Percentiles rank a stretch among this genome's conserved stretches.
Conservation (phyloP, 2,113 vertebrate species). For the Cyphomyrus discorhynchus region DNA sequence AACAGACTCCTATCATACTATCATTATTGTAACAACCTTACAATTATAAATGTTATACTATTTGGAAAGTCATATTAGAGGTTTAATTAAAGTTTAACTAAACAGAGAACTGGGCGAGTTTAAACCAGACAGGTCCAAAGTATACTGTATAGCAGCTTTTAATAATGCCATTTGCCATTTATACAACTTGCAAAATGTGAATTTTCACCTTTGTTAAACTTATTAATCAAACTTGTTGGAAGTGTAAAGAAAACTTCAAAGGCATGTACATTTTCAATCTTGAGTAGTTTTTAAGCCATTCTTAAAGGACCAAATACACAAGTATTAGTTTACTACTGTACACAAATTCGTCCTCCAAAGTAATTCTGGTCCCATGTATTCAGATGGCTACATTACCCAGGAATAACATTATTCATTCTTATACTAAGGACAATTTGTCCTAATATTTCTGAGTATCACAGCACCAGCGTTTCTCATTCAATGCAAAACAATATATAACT, state of each 20-base stretch:
- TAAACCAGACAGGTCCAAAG: neutral
- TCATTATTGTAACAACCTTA: neutral
- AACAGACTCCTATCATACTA: neutral
- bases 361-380: neutral
- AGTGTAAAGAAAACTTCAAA: neutral
- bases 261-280: neutral
- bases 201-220: neutral
- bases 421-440: neutral
- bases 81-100: neutral
- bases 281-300: neutral
- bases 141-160: neutral
- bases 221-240: neutral
- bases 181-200: neutral
- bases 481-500: neutral
- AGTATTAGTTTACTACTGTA: neutral
- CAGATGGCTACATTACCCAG: neutral
- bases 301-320: neutral
- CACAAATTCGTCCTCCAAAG: neutral
- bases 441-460: neutral
- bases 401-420: neutral
- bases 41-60: neutral
- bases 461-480: neutral
- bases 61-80: neutral
- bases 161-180: neutral
- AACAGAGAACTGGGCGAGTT: neutral